Evolutionary conservation across 2,888 invertebrate species (phyloP).

Genomic region (Iselma pallidipennis): DNA sequence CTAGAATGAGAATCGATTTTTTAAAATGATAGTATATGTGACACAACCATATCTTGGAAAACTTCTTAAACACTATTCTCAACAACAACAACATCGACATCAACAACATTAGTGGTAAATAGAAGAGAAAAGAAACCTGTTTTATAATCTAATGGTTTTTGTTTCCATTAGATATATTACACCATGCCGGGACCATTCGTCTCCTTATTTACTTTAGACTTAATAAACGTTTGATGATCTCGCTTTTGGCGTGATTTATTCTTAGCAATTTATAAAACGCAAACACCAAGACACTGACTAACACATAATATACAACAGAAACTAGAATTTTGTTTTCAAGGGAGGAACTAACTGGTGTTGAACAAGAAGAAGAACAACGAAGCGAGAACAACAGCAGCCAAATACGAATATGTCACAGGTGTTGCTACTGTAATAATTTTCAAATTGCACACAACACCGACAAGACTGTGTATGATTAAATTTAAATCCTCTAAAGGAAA

Average conservation of each 20-base stretch:
- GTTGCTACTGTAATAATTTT: not conserved
- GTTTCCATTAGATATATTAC: not conserved
- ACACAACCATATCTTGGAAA: too few relatives aligned
- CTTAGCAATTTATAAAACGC: conserved; percentile 3
- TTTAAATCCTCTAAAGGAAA: not conserved
- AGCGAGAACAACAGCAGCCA: not conserved
- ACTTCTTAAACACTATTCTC: not conserved
- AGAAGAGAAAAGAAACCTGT: not conserved
- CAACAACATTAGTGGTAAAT: not conserved
- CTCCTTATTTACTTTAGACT: conserved; percentile 5
- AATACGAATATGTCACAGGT: not conserved
- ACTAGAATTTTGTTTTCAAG: not conserved
- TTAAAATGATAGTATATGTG: too few relatives aligned
- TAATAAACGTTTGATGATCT: conserved; percentile 4
- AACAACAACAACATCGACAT: not conserved
- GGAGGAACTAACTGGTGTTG: too few relatives aligned
- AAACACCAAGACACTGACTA: not conserved
- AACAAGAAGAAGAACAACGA: not conserved
- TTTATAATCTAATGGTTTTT: not conserved
- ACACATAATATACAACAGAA: not conserved
- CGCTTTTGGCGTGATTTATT: conserved; percentile 5
- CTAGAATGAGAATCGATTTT: too few relatives aligned
- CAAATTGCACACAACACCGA: not conserved
- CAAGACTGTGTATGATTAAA: not conserved
- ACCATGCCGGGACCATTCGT: not conserved